Evolutionary conservation across 2,113 vertebrate species (phyloP).

Genomic region (Nibea albiflora): DNA sequence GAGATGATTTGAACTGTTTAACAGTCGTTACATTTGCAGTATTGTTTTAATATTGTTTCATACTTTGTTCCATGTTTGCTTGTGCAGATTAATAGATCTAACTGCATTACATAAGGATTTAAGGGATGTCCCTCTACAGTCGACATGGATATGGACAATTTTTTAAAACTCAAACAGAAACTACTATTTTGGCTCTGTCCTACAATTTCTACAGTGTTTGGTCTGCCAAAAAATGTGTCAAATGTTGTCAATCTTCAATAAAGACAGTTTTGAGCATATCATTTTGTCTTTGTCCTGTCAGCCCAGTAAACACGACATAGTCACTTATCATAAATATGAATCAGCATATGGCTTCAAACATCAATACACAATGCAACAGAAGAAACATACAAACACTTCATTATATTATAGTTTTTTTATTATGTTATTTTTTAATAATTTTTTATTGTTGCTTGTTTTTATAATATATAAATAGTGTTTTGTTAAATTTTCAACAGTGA

Average conservation of each 20-base stretch:
- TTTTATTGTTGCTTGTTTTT: no score
- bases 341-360: not conserved
- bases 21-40: conserved; percentile 30
- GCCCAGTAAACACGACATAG: not conserved
- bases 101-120: conserved; percentile 10
- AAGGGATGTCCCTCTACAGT: conserved; percentile 40
- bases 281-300: not conserved
- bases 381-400: not conserved
- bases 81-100: conserved; percentile 13
- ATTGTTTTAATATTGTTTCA: conserved; percentile 57
- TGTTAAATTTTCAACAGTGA: not conserved
- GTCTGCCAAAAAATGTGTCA: conserved; percentile 41
- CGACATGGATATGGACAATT: conserved; percentile 39
- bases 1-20: conserved; percentile 41
- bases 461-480: no score
- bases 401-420: not conserved
- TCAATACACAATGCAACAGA: not conserved
- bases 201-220: conserved; percentile 66
- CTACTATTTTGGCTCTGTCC: conserved; percentile 67
- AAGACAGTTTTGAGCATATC: conserved; percentile 53
- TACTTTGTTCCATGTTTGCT: conserved; percentile 42
- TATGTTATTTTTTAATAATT: no score
- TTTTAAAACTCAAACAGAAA: conserved; percentile 51
- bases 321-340: not conserved
- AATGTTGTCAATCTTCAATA: conserved; percentile 64